Conservation (phyloP, 2,888 invertebrate genomes). For the Acholoe squamosa region DNA sequence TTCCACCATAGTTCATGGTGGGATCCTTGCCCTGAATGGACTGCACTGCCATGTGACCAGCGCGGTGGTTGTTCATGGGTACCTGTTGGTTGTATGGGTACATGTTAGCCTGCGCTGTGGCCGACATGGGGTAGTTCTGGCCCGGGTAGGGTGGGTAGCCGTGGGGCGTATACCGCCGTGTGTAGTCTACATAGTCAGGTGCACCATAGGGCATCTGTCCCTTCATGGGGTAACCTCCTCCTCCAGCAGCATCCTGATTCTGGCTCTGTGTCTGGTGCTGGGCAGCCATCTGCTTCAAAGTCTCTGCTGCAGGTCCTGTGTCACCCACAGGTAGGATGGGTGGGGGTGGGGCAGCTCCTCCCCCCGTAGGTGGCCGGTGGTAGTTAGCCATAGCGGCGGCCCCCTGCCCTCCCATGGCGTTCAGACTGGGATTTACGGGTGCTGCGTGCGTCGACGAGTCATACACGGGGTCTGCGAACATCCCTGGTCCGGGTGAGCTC, state of each 20-base stretch:
- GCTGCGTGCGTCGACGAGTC: conserved; percentile 28
- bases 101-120: conserved; percentile 51
- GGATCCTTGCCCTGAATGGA: conserved; percentile 44
- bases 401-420: conserved; percentile 53
- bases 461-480: conserved; percentile 64
- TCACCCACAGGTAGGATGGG: conserved; percentile 71
- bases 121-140: conserved; percentile 59
- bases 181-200: neutral
- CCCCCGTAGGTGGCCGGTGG: conserved; percentile 58
- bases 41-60: conserved; percentile 33
- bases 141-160: conserved; percentile 42
- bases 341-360: conserved; percentile 55
- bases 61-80: neutral
- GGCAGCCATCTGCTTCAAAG: conserved; percentile 97
- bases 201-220: conserved; percentile 38
- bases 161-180: conserved; percentile 7
- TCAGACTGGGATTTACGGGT: conserved; percentile 9
- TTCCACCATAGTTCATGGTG: conserved; percentile 75
- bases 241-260: conserved; percentile 23
- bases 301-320: conserved; percentile 94
- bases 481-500: conserved; percentile 44
- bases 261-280: conserved; percentile 91
- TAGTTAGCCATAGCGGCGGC: conserved; percentile 51
- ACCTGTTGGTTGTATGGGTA: conserved; percentile 56
- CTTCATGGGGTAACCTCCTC: conserved; percentile 51